Base-by-base conservation (phyloP, 2,888 invertebrate genomes). In the Bruchidius siliquastri region DNA sequence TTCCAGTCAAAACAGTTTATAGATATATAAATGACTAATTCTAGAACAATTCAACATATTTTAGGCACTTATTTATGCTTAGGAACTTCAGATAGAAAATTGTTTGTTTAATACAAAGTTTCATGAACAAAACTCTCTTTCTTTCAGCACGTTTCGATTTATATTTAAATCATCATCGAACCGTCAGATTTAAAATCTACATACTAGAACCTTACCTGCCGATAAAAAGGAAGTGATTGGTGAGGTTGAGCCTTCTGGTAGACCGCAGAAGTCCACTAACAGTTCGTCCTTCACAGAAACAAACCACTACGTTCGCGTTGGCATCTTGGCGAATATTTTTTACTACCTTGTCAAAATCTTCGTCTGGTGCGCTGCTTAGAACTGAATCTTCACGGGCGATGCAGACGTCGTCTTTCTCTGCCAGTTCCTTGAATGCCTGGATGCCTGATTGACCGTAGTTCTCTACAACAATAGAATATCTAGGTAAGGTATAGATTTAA, bases 201-300 rank as follows among this genome's bases (percentile, higher is more conserved):
- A n/a, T n/a, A n/a, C n/a, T 4, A 49, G 49, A 13, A 49, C 2
- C 72, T 84, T 84, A 93, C 92, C 90, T 93, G 84, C 90, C 93
- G 79, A 92, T 88, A 82, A 93, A 89, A 72, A 92, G 86, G 80
- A 91, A 92, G 75, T 90, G 87, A 69, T 90, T 89, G 22, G 88
- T 88, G 74, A 89, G 86, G 78, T 89, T 89, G 69, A 89, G 86
- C 67, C 90, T 85, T 77, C 88, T 86, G 6, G 90, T 88, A 4
- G 93, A 92, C 76, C 87, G 87, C 77, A 93, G 87, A 68, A 93
- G 87, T 20, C 90, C 90, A 73, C 91, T 86, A 75, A 93, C 91
- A 0, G 93, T 93, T 83, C 89, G 87, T 0, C 94, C 94, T 85
- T 94, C 93, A 86, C 94, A 94, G 88, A 94, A 94, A 85, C 94